Evolutionary conservation across 2,888 invertebrate genomes (phyloP), one percentile per base, ranked within the genome.

Genomic region (Macrophya alboannulata): DNA sequence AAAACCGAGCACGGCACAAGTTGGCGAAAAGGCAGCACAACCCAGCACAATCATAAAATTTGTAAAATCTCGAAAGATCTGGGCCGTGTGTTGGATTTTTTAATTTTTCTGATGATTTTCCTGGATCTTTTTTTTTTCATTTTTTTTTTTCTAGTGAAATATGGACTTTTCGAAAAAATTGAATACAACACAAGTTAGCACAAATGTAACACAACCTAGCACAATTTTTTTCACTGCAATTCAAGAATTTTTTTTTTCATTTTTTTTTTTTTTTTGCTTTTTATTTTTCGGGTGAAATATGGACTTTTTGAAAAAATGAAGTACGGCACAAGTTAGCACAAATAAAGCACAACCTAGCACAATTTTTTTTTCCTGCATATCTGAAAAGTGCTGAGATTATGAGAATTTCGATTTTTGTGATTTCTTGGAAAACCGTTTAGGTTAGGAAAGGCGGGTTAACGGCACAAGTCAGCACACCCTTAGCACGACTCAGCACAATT

Each of bases 281-380:
- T n/a, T n/a, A 17, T n/a, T 55, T 55, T 55, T 55, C 15, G 1
- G 31, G 31, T 31, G 31, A 31, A 2, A 1, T 31, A 31, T 3
- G 31, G 3, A 31, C 31, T 55, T 55, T 55, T n/a, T 3, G 31
- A 31, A 31, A 1, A 55, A 55, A 15, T 55, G n/a, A n/a, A 55
- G n/a, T 55, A 55, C 55, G 55, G 55, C 55, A 55, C 55, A 55
- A n/a, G 55, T n/a, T n/a, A 55, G 55, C 55, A 55, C n/a, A 55
- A 55, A 55, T 17, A 15, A 6, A 17, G 55, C 55, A 55, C n/a
- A 55, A 55, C 55, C n/a, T 55, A 55, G 55, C n/a, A 55, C 55
- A 55, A 55, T 55, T n/a, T 55, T n/a, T 1, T 15, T 15, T 15
- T 15, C n/a, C 0, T n/a, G n/a, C 4, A 55, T 55, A 55, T 55